Percentiles rank a stretch among this genome's conserved stretches.
Conservation (phyloP, 2,888 invertebrate species). For the Himalopsyche tibetana region DNA sequence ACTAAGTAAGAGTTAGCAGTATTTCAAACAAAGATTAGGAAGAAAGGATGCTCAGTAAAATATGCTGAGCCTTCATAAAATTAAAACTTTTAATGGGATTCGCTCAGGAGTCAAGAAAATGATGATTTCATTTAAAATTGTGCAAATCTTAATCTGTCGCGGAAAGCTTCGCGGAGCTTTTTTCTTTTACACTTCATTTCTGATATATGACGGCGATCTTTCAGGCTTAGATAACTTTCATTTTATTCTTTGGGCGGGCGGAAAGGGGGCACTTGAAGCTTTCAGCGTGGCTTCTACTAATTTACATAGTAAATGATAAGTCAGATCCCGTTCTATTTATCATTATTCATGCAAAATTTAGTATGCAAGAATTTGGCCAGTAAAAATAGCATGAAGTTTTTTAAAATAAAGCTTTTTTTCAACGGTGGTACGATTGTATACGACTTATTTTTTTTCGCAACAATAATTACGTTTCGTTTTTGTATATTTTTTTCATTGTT, state of each 20-base stretch:
- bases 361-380: neutral
- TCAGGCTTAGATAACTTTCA: constrained; percentile 52
- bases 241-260: constrained; percentile 48
- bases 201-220: constrained; percentile 59
- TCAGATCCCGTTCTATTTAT: constrained; percentile 53
- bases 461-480: neutral
- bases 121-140: constrained; percentile 30
- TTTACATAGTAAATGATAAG: constrained; percentile 59
- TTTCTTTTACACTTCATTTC: constrained; percentile 45
- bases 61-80: constrained; percentile 25
- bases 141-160: constrained; percentile 47
- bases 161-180: constrained; percentile 41
- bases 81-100: constrained; percentile 30
- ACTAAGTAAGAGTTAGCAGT: too few relatives aligned
- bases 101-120: constrained; percentile 28
- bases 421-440: neutral
- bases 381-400: neutral
- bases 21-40: too few relatives aligned
- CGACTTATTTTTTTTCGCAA: neutral
- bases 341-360: constrained; percentile 56
- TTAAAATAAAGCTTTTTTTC: neutral
- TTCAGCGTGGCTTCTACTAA: constrained; percentile 52
- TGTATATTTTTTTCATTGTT: too few relatives aligned
- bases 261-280: constrained; percentile 31
- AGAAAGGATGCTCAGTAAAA: neutral